phyloP scores from a whole-genome alignment of 2,888 invertebrate genomes.

The Trachelus tabidus region DNA sequence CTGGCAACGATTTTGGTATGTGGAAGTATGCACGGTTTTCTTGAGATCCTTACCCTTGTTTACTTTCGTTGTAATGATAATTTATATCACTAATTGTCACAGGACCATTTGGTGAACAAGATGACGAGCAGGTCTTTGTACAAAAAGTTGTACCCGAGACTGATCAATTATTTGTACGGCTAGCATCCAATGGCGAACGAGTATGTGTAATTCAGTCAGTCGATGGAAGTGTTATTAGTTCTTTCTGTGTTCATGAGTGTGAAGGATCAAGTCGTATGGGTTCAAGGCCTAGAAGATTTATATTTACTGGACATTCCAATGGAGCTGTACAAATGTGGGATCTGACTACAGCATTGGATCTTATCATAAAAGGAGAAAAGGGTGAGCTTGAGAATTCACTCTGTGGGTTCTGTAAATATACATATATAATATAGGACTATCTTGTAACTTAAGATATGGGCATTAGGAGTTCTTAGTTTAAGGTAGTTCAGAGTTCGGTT shows the following conservation, averaged over 20 bases:
- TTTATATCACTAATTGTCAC: conserved; percentile 7
- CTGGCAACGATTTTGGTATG: conserved; percentile 72
- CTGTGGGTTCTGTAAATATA: background rate
- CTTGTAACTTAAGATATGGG: background rate
- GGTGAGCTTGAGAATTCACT: conserved; percentile 49
- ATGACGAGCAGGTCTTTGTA: conserved; percentile 97
- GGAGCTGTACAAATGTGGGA: conserved; percentile 99
- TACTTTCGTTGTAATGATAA: background rate
- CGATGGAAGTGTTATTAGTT: conserved; percentile 92
- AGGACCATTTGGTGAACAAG: conserved; percentile 97
- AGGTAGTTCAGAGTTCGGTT: too few relatives aligned
- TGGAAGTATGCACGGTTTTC: background rate
- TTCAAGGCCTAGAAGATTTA: conserved; percentile 85
- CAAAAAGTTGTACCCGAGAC: conserved; percentile 98
- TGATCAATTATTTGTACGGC: conserved; percentile 91
- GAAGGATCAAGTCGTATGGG: conserved; percentile 96
- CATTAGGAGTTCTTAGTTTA: too few relatives aligned
- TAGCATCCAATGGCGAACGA: conserved; percentile 95
- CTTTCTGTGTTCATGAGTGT: conserved; percentile 97
- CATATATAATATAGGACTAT: background rate
- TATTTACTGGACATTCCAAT: conserved; percentile 92
- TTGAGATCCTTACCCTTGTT: background rate
- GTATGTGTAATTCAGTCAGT: conserved; percentile 95
- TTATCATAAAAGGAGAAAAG: conserved; percentile 50
- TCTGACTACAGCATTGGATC: conserved; percentile 92